These are phyloP conservation scores for Aphis gossypii DNA, from an alignment of 1,140 invertebrate genomes.

Conservation along the genomic window DNA sequence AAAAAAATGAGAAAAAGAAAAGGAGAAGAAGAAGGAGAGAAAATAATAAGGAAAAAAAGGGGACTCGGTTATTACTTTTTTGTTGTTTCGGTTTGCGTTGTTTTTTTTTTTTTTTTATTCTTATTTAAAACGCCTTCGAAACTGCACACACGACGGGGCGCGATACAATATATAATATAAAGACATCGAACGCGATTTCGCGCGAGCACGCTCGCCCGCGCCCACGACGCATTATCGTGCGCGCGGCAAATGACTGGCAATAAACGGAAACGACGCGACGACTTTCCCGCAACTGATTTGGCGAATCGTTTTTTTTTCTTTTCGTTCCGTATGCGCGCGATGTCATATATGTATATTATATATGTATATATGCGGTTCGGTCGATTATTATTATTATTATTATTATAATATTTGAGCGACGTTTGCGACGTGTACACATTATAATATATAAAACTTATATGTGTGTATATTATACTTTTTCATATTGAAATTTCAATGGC, in stretches of 20 bases:
- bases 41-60: constrained; percentile 31
- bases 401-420: constrained; percentile 1
- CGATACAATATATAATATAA: constrained; percentile 40
- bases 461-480: neutral
- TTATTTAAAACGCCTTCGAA: constrained; percentile 42
- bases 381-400: constrained; percentile 38
- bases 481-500: constrained; percentile 45
- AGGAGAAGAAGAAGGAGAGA: neutral
- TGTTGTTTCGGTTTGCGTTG: constrained; percentile 20
- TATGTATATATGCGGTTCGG: neutral
- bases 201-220: neutral
- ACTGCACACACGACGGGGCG: constrained; percentile 21
- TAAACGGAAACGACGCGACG: constrained; percentile 58
- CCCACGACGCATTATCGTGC: constrained; percentile 47
- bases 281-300: constrained; percentile 56
- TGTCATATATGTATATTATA: neutral
- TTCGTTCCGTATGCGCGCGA: neutral
- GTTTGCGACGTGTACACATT: neutral
- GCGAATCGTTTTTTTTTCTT: constrained; percentile 39
- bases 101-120: constrained; percentile 27
- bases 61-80: constrained; percentile 50
- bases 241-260: constrained; percentile 54
- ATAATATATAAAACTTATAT: neutral
- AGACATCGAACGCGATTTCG: constrained; percentile 49
- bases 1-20: neutral